Evolutionary conservation across 2,113 vertebrate genomes (phyloP), one percentile per base, ranked within the genome.

Genomic region (Rhabdomys dilectus): DNA sequence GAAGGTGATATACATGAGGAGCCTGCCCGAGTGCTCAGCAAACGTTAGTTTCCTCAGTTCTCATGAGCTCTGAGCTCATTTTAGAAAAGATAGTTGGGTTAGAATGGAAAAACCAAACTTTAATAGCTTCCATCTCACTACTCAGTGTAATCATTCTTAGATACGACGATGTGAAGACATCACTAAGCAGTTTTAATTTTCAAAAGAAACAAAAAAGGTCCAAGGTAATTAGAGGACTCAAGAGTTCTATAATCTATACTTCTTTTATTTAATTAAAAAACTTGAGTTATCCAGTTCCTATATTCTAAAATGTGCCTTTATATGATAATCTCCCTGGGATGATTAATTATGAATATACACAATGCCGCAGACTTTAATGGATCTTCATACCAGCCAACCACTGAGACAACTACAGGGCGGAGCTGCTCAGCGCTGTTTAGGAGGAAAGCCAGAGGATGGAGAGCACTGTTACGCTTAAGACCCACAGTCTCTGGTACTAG

Each of bases 261-360:
- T 77, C 70, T 68, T 88, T 88, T 48, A 89, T 86, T 93, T 77
- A 84, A 92, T 70, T 34, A n/a, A 64, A 88, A 95, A 78, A 12
- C 3, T 58, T 73, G 48, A 75, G 68, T 15, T 73, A 4, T 10
- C 84, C 31, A 39, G n/a, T 73, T 73, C 15, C 48, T 53, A 22
- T 66, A 76, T 75, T 91, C 66, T 73, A 78, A 80, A 91, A 42
- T 56, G 19, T 39, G 48, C 26, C n/a, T 88, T 24, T 82, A n/a
- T 45, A 29, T 36, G 48, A 84, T 76, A 42, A 3, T 22, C 12
- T 89, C n/a, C 13, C 34, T 51, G 22, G 17, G 26, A 86, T 29
- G 21, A 89, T 29, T 64, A 64, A 81, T 48, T 66, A 45, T 34
- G 64, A 45, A 70, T 72, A 13, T 64, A 60, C 22, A 87, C 91